Conservation (phyloP, 2,888 invertebrate genomes). For the Acanthopleura granulata region DNA sequence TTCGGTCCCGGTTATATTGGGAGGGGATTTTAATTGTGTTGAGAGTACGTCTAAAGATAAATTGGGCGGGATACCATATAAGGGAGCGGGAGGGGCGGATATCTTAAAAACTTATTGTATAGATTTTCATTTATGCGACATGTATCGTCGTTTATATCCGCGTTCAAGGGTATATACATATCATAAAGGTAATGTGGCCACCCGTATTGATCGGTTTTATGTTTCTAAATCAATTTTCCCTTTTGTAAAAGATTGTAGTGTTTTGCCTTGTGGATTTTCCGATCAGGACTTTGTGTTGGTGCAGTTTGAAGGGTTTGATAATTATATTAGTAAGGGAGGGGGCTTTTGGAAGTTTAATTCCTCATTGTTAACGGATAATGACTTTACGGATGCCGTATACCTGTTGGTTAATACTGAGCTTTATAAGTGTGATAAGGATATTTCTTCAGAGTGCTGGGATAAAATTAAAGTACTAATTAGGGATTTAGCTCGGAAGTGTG, state of each 20-base stretch:
- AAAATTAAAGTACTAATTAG: background rate
- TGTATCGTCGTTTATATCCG: background rate
- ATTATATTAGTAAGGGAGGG: background rate
- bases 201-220: constrained; percentile 1
- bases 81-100: background rate
- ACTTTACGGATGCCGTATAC: background rate
- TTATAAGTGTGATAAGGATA: background rate
- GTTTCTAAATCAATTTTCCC: background rate
- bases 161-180: background rate
- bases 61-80: background rate
- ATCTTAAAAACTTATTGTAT: background rate
- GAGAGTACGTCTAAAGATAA: background rate
- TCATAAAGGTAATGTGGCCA: background rate
- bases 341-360: background rate
- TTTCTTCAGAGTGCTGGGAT: background rate
- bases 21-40: background rate
- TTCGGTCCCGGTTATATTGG: background rate
- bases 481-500: background rate
- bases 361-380: background rate
- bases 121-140: background rate
- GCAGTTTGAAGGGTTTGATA: background rate
- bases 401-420: background rate
- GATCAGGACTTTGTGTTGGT: background rate
- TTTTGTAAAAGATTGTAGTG: background rate
- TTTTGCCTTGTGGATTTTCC: background rate